Conservation (phyloP, 2,797 vertebrate species). For the Amazona ochrocephala region DNA sequence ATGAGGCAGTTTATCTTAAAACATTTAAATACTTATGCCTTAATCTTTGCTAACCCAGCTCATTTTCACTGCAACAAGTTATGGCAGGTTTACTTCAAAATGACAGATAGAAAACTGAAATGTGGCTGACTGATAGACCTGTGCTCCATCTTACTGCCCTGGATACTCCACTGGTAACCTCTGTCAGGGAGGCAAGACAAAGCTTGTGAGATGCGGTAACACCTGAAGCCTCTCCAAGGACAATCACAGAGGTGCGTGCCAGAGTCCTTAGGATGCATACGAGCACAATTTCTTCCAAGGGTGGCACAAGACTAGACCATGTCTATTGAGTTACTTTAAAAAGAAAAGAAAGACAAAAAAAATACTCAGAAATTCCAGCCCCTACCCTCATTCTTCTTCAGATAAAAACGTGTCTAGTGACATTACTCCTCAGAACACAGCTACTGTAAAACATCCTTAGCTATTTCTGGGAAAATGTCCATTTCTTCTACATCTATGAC, state of each 20-base stretch:
- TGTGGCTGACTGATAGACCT: background rate
- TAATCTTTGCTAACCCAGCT: background rate
- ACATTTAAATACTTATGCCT: background rate
- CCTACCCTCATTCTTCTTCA: background rate
- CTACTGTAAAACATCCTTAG: background rate
- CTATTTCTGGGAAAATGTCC: background rate
- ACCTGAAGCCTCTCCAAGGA: background rate
- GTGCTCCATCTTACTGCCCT: background rate
- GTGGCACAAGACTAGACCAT: background rate
- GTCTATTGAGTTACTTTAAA: background rate
- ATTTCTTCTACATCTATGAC: background rate
- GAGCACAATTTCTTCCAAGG: background rate
- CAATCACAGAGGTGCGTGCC: background rate
- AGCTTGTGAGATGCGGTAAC: background rate
- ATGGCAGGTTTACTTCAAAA: background rate
- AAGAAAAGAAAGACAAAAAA: fast-evolving
- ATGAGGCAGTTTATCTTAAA: background rate
- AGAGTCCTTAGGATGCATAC: background rate
- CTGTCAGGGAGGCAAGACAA: background rate
- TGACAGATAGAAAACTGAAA: background rate
- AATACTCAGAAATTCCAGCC: background rate
- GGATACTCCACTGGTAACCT: background rate
- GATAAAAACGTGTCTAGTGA: background rate
- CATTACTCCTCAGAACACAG: background rate
- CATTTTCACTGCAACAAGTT: background rate